phyloP scores from a whole-genome alignment of 2,113 vertebrate genomes.

The Pipra filicauda region DNA sequence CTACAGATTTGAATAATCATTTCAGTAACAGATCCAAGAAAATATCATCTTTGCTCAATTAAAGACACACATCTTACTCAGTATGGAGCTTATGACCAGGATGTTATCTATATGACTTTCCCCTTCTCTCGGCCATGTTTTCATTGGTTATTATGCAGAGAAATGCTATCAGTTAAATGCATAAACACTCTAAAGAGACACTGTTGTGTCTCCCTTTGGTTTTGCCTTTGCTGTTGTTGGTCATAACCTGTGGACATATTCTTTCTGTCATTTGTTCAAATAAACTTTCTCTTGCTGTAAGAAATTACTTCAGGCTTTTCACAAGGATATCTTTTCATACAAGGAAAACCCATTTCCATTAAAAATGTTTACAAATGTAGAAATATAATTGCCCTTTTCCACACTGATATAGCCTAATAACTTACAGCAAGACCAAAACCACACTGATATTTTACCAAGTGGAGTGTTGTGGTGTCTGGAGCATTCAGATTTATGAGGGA shows the following conservation, averaged over 20 bases:
- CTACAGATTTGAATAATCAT: not conserved
- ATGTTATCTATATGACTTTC: rapidly evolving
- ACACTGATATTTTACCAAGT: not conserved
- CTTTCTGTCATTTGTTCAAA: not conserved
- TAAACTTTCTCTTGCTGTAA: not conserved
- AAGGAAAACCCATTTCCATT: not conserved
- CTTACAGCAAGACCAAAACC: not conserved
- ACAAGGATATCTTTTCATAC: not conserved
- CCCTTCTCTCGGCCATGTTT: not conserved
- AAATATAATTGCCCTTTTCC: not conserved
- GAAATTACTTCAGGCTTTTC: not conserved
- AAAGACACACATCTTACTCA: not conserved
- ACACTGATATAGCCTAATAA: not conserved
- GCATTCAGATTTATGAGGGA: not conserved
- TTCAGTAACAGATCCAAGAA: not conserved
- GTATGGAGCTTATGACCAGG: not conserved
- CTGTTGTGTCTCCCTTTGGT: not conserved
- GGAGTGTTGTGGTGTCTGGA: rapidly evolving
- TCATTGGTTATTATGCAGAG: not conserved
- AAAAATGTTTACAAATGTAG: not conserved
- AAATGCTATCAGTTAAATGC: not conserved
- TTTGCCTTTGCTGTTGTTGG: not conserved
- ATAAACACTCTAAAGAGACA: not conserved
- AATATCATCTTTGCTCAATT: not conserved
- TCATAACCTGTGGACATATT: not conserved